Evolutionary conservation across 2,888 invertebrate species (phyloP), one percentile per base, ranked within the genome.

Genomic region (Phaonia tiefii): DNA sequence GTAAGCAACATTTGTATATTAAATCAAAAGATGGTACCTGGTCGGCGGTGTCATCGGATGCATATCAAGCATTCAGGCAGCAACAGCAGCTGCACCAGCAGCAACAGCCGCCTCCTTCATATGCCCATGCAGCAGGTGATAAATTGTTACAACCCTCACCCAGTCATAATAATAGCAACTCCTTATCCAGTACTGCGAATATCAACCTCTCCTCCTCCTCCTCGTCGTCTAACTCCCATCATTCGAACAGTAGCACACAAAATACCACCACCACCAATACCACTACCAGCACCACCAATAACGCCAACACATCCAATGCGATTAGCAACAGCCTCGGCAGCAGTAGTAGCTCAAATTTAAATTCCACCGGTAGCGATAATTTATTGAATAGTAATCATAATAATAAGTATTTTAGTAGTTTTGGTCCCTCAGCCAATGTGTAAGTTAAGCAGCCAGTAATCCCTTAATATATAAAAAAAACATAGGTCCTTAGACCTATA

Each of bases 351-450:
- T 82, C 79, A 77, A 81, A 83, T 60, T 31, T 75, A 75, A 79
- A 80, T 79, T 66, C 76, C 75, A 70, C 63, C 80, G 71, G 71
- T 67, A 83, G 79, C 70, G 79, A 83, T 77, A 80, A 78, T 46
- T 67, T 78, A 74, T 72, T 78, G 44, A 73, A 70, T 71, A 82
- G 63, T 22, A 39, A 63, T 66, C 79, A 82, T 72, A 87, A 87
- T 80, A 89, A 88, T 84, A 91, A 89, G 86, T 90, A 90, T 87
- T 89, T 91, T 85, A 91, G 88, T 87, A 91, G 91, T 86, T 90
- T 90, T 84, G 90, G 91, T 65, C 86, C 87, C 86, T 88, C 89
- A 85, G 90, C 91, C 86, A 90, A 90, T 84, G 91, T 91, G 85
- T 90, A 89, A 87, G 85, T 44, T 37, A 39, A 0, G 17, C 13